Evolutionary conservation across 2,113 vertebrate species (phyloP), one percentile per base, ranked within the genome.

Genomic region (Panthera tigris): DNA sequence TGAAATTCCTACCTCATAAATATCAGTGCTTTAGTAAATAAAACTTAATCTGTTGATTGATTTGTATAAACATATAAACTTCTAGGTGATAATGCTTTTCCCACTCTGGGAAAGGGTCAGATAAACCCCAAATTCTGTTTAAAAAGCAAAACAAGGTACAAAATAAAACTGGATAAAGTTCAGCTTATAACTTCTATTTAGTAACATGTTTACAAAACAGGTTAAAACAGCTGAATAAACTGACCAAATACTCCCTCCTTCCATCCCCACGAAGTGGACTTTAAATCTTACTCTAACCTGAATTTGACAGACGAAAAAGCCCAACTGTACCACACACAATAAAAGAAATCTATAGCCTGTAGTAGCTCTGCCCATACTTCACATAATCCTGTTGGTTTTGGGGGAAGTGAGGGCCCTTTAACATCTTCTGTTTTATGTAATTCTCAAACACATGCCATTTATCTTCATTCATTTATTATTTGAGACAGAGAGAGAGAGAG

Each of bases 61-160:
- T n/a, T 92, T 94, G 78, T 61, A 95, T 12, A 94, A 95, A 39
- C 15, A 84, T 6, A 52, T 50, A 55, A 81, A 78, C 85, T 71
- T 71, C 50, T 85, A 79, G 80, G 63, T 57, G 39, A 82, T 63
- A 65, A 73, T 31, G 9, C 23, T 88, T 66, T 27, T 73, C 33
- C 93, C 74, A 36, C 12, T 50, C 31, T 65, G 55, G 41, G 36
- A 83, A 81, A 65, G n/a, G 29, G 21, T 84, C 27, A 85, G 6
- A 48, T 31, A 87, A 91, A 57, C 14, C 10, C 48, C 14, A 63
- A 69, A 66, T 71, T 71, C 39, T 36, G 2, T 68, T 69, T 83
- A 92, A 97, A 92, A 97, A 90, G 25, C 41, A 88, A 88, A 79
- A 93, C 3, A 25, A 69, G 9, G 57, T 48, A 68, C 45, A 95